phyloP scores from a whole-genome alignment of 2,888 invertebrate genomes.

The Trichacis sp. region DNA sequence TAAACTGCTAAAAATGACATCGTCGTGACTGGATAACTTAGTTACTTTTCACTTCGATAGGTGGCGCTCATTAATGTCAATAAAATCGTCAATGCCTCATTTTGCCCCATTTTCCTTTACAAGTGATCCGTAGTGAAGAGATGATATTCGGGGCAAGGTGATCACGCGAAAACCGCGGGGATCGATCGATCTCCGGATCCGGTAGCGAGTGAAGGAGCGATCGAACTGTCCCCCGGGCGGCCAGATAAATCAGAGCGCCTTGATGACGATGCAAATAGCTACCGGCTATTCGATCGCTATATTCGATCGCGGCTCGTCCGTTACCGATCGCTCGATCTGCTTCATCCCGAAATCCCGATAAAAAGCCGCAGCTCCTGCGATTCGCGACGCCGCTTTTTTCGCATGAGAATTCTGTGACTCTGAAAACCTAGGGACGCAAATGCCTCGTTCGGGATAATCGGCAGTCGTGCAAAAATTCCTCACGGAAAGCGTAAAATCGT shows the following conservation, averaged over 20 bases:
- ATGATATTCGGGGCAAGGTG: background rate
- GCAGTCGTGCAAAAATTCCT: background rate
- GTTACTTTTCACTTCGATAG: too few relatives aligned
- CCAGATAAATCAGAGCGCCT: constrained; percentile 40
- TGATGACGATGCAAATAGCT: constrained; percentile 44
- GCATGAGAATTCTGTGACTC: constrained; percentile 4
- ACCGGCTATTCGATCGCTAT: constrained; percentile 13
- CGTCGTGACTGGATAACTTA: too few relatives aligned
- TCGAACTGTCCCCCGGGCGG: constrained; percentile 28
- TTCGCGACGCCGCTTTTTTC: constrained; percentile 26
- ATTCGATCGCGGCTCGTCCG: constrained; percentile 22
- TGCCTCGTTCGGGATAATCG: background rate
- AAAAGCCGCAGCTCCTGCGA: constrained; percentile 17
- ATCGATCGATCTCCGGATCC: constrained; percentile 23
- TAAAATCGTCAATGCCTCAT: too few relatives aligned
- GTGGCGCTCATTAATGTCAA: too few relatives aligned
- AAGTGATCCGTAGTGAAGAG: too few relatives aligned
- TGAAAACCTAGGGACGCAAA: background rate
- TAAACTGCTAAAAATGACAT: too few relatives aligned
- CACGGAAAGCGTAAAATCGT: too few relatives aligned
- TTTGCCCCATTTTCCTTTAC: too few relatives aligned
- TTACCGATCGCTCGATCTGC: constrained; percentile 32
- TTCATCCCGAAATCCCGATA: constrained; percentile 22
- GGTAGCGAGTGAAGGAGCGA: constrained; percentile 28
- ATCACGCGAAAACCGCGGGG: background rate